Conservation (phyloP, 2,888 invertebrate genomes). For the Piscicola geometra region DNA sequence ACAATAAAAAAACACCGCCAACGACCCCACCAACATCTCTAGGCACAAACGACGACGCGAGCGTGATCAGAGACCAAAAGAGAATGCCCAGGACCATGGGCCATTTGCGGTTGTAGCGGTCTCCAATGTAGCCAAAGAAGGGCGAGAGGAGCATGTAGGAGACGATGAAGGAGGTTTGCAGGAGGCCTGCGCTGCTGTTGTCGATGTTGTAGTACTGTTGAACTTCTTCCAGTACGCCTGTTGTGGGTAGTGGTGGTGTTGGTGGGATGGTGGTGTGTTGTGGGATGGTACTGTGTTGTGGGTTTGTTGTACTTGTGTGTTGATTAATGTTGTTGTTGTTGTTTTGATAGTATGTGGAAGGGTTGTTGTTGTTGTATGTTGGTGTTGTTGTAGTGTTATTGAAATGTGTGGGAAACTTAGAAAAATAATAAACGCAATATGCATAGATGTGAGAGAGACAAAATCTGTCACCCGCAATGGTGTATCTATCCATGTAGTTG, state of each 20-base stretch:
- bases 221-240: conserved; percentile 44
- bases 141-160: conserved; percentile 98
- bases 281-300: neutral
- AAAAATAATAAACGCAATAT: no score
- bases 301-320: no score
- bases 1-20: no score
- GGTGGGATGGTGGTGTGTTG: neutral
- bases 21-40: conserved; percentile 40
- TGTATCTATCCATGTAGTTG: conserved; percentile 60
- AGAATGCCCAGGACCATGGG: conserved; percentile 89
- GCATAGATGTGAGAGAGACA: no score
- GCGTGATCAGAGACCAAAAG: conserved; percentile 89
- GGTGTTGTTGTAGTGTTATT: no score
- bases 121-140: conserved; percentile 92
- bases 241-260: neutral
- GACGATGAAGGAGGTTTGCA: conserved; percentile 89
- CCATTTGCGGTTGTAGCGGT: conserved; percentile 80
- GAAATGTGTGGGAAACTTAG: no score
- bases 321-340: no score
- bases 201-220: conserved; percentile 41
- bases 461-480: conserved; percentile 45
- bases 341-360: no score
- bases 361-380: no score
- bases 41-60: conserved; percentile 74
- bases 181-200: conserved; percentile 70